Evolutionary conservation across 2,888 invertebrate species (phyloP).

Genomic region (Clunio marinus): DNA sequence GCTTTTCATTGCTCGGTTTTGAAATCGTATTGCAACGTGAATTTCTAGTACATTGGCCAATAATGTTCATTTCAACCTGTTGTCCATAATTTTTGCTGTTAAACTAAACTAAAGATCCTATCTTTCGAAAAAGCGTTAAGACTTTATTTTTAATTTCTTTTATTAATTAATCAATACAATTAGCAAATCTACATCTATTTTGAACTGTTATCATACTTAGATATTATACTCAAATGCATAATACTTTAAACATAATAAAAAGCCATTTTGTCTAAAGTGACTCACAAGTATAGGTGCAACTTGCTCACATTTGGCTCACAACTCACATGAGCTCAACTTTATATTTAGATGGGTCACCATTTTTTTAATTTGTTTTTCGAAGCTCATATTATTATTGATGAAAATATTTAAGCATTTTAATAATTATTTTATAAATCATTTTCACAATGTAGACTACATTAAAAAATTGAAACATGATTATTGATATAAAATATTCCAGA

Average conservation of each 20-base stretch:
- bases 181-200: not conserved
- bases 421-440: no score
- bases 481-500: no score
- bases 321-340: no score
- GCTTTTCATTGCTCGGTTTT: not conserved
- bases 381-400: no score
- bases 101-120: not conserved
- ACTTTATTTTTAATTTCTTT: not conserved
- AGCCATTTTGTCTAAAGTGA: conserved; percentile 24
- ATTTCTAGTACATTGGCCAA: not conserved
- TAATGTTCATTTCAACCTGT: conserved; percentile 6
- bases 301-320: no score
- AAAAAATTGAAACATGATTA: not conserved
- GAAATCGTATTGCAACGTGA: not conserved
- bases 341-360: no score
- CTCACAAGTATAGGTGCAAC: no score
- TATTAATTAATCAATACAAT: not conserved
- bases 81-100: not conserved
- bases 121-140: conserved; percentile 17
- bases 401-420: no score
- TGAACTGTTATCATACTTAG: conserved; percentile 5
- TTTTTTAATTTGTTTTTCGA: no score
- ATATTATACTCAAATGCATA: conserved; percentile 7
- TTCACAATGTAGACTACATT: no score
- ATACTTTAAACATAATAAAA: conserved; percentile 12